Evolutionary conservation across 2,888 invertebrate genomes (phyloP), one percentile per base, ranked within the genome.

Genomic region (Nematopogon swammerdamellus): DNA sequence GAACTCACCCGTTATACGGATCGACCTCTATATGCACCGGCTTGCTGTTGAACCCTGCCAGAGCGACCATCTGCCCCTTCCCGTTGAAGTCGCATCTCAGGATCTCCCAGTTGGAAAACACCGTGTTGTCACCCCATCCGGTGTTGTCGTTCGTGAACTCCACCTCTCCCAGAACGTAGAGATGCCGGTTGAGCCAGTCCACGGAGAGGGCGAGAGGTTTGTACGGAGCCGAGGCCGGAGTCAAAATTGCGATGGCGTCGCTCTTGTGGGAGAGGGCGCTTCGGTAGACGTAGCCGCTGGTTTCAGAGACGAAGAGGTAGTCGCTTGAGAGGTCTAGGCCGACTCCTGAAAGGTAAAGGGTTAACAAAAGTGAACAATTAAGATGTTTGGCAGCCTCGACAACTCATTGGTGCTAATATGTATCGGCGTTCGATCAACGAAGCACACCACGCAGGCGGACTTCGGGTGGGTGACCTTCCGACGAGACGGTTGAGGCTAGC

Each of bases 11-110:
- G 67, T 96, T 96, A 60, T 91, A 88, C 29, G 97, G 93, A 76
- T 97, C 97, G 0, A 95, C 91, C 73, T 93, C 89, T 57, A 97
- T 84, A 60, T 92, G 91, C 50, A 85, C 82, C 0, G 95, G 91
- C 57, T 85, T 83, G 4, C 83, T 82, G 48, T 81, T 80, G 50
- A 94, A 81, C 0, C 88, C 88, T 11, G 87, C 85, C 51, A 88
- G 73, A 1, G 91, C 88, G 0, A 89, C 84, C 8, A 86, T 83
- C 53, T 89, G 75, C 50, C 85, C 83, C 56, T 81, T 82, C 0
- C 92, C 92, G 60, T 89, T 86, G 42, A 93, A 81, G 61, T 87
- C 85, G 61, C 90, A 91, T 47, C 89, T 80, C 49, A 87, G 83
- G 52, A 95, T 89, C 66, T 89, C 85, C 87, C 91, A 92, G 46